phyloP scores from a whole-genome alignment of 2,113 vertebrate species.

The Microcebus lehilahytsara region DNA sequence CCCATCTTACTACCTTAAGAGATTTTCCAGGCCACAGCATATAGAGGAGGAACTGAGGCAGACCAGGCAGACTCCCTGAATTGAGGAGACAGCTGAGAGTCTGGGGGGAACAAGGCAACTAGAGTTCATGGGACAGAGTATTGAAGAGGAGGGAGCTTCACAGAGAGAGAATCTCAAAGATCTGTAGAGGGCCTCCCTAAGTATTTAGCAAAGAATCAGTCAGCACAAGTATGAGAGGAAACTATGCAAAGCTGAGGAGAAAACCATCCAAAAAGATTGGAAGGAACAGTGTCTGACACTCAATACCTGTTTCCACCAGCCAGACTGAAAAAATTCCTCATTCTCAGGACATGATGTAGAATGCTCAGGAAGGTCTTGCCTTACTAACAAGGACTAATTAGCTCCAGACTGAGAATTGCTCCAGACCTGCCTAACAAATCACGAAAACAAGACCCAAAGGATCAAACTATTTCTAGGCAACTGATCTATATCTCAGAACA shows the following conservation, averaged over 20 bases:
- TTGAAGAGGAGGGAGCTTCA: neutral
- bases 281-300: neutral
- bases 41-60: neutral
- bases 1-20: neutral
- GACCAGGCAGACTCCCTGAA: neutral
- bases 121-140: neutral
- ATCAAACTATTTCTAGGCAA: constrained; percentile 1
- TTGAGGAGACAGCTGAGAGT: neutral
- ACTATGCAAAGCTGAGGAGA: neutral
- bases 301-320: neutral
- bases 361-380: neutral
- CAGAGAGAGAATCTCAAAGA: neutral
- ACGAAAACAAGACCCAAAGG: neutral
- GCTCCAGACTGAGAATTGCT: neutral
- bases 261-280: neutral
- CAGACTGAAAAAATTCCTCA: neutral
- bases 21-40: neutral
- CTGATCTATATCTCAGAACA: neutral
- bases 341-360: neutral
- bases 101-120: neutral
- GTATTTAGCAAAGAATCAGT: neutral
- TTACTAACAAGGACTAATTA: neutral
- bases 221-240: neutral
- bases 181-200: neutral
- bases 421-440: neutral